Conservation (phyloP, 1,140 invertebrate species). For the Vanessa atalanta region DNA sequence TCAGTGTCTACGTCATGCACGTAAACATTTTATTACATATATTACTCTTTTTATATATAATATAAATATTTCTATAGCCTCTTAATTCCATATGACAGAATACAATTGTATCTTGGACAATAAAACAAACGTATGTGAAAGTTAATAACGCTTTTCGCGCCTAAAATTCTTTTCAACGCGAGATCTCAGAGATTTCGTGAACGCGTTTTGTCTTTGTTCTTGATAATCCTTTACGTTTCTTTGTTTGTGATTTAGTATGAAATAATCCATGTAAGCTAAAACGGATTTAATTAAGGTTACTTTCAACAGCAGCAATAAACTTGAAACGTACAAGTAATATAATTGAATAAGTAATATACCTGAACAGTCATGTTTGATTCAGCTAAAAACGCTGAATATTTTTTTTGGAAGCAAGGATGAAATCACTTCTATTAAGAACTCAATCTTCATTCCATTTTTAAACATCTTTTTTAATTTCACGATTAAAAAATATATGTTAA, state of each 20-base stretch:
- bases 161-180: conserved; percentile 3
- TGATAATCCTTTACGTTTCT: conserved; percentile 1
- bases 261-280: neutral
- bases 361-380: no score
- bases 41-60: neutral
- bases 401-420: no score
- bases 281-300: conserved; percentile 4
- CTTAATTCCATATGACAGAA: neutral
- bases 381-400: no score
- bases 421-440: no score
- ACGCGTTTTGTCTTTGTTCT: conserved; percentile 2
- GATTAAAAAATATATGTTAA: no score
- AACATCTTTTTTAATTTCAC: no score
- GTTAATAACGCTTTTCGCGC: conserved; percentile 16
- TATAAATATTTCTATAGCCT: neutral
- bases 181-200: conserved; percentile 4
- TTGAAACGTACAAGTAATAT: no score
- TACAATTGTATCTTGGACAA: neutral
- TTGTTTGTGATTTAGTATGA: neutral
- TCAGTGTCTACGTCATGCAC: no score
- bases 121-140: neutral
- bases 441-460: no score
- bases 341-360: no score
- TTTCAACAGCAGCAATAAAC: no score
- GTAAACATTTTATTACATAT: no score